phyloP scores from a whole-genome alignment of 2,888 invertebrate genomes.

The Nebria brevicollis region DNA sequence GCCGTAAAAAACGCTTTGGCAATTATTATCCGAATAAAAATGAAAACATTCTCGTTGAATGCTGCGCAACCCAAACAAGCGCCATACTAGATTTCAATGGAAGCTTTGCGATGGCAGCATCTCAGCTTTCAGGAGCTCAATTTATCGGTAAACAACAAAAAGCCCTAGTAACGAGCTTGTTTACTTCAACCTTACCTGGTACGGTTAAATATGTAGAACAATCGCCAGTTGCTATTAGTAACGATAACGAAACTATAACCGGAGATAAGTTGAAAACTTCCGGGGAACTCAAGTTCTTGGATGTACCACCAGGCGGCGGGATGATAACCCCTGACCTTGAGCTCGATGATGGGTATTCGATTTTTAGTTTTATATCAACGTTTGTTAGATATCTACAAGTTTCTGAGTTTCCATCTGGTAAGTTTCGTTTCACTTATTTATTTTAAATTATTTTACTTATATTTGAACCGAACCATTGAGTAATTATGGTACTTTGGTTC shows the following conservation, averaged over 20 bases:
- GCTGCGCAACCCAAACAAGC: background rate
- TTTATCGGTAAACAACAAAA: constrained; percentile 4
- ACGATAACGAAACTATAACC: constrained; percentile 3
- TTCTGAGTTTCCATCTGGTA: constrained; percentile 73
- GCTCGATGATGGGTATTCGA: constrained; percentile 70
- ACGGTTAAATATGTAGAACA: background rate
- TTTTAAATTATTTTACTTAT: no score
- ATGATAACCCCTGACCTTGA: constrained; percentile 65
- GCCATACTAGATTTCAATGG: background rate
- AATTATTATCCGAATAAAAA: background rate
- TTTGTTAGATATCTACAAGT: constrained; percentile 73
- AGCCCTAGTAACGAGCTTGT: background rate
- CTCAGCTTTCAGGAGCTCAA: background rate
- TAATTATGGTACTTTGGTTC: no score
- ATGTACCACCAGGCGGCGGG: constrained; percentile 59
- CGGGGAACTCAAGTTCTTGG: constrained; percentile 56
- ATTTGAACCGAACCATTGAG: constrained; percentile 2
- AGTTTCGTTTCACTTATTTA: constrained; percentile 58
- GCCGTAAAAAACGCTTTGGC: no score
- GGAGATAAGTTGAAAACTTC: constrained; percentile 36
- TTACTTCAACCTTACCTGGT: background rate
- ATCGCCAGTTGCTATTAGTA: background rate
- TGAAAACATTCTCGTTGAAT: background rate
- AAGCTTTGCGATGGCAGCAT: background rate
- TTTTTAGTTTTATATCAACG: constrained; percentile 71